Conservation (phyloP, 92 coral and sea anemone species). For the Actinostola sp. region DNA sequence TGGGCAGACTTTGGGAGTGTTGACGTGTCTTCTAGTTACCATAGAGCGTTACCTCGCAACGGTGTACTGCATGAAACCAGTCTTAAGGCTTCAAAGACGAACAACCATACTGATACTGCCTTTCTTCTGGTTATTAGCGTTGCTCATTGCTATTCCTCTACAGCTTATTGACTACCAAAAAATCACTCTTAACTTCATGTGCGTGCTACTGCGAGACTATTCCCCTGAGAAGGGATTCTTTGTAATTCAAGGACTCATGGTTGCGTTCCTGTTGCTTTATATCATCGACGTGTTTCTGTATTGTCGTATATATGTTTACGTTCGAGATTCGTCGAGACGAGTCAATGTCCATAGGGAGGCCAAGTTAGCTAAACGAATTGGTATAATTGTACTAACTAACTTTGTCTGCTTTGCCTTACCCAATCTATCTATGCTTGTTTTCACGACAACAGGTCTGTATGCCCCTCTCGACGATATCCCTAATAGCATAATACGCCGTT, state of each 20-base stretch:
- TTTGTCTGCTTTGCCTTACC: slow-evolving; percentile 60
- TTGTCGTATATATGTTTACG: slow-evolving; percentile 47
- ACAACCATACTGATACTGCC: slow-evolving; percentile 1
- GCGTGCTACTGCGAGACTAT: slow-evolving; percentile 46
- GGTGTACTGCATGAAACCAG: slow-evolving; percentile 59
- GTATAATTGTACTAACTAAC: slow-evolving; percentile 48
- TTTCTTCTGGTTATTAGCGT: slow-evolving; percentile 16
- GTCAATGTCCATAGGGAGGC: slow-evolving; percentile 46
- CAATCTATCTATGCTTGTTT: slow-evolving; percentile 24
- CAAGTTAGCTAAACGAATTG: slow-evolving; percentile 48
- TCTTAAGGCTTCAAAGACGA: slow-evolving; percentile 8
- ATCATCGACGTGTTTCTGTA: slow-evolving; percentile 35
- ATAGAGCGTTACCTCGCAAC: slow-evolving; percentile 58
- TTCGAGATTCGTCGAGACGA: slow-evolving; percentile 29
- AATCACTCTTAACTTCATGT: slow-evolving; percentile 54
- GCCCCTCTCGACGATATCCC: slow-evolving; percentile 25
- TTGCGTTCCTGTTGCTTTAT: slow-evolving; percentile 30
- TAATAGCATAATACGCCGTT: slow-evolving; percentile 42
- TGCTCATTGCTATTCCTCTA: slow-evolving; percentile 26
- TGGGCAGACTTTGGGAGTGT: slow-evolving; percentile 57
- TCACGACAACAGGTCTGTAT: slow-evolving; percentile 29
- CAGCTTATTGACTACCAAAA: slow-evolving; percentile 26
- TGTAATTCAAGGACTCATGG: slow-evolving; percentile 44
- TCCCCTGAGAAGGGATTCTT: slow-evolving; percentile 32
- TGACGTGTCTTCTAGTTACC: slow-evolving; percentile 52